Conservation (phyloP, 2,888 invertebrate species). For the Chloroclystis v-ata region DNA sequence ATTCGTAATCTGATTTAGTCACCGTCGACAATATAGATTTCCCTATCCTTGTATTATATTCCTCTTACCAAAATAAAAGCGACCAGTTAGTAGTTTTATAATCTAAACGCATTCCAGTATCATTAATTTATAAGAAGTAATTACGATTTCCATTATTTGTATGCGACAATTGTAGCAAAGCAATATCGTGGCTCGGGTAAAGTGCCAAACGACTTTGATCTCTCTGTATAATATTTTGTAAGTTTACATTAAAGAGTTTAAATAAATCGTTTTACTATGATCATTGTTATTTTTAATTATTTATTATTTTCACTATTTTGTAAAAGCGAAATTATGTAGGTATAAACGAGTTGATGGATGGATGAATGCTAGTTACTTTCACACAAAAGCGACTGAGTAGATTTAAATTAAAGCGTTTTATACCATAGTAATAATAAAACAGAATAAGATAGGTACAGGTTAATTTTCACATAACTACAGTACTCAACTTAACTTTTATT, state of each 20-base stretch:
- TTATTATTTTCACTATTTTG: background rate
- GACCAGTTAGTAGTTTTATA: conserved; percentile 13
- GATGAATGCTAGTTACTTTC: too few species aligned
- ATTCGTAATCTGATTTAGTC: background rate
- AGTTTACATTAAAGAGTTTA: conserved; percentile 60
- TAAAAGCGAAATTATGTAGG: too few species aligned
- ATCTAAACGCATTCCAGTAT: too few species aligned
- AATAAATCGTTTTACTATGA: conserved; percentile 59
- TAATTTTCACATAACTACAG: too few species aligned
- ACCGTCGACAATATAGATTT: background rate
- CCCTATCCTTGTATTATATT: background rate
- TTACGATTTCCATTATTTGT: background rate
- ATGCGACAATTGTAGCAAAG: conserved; percentile 11
- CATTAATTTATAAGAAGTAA: too few species aligned
- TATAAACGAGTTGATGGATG: too few species aligned
- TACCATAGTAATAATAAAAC: too few species aligned
- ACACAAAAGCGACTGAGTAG: too few species aligned
- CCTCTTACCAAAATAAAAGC: conserved; percentile 13
- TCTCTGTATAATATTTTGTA: conserved; percentile 61
- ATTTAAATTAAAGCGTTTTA: too few species aligned
- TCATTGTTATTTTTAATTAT: conserved; percentile 24
- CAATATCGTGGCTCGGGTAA: conserved; percentile 42
- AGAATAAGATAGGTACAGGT: too few species aligned
- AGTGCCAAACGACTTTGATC: conserved; percentile 52
- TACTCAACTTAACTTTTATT: too few species aligned